Base-by-base conservation (phyloP, 2,797 vertebrate species). In the Monodelphis domestica region DNA sequence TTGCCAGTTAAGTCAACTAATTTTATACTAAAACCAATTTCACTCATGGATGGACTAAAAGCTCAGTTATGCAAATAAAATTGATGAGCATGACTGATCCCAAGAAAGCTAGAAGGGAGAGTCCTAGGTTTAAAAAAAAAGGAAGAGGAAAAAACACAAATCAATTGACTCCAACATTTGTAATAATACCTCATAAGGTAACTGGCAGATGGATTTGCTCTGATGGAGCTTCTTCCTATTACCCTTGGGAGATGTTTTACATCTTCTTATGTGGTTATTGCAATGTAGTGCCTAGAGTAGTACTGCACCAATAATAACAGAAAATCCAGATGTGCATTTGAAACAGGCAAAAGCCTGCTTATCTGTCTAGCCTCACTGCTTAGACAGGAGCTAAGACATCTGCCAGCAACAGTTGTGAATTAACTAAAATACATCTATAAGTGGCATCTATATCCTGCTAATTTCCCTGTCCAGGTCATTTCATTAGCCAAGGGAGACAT, bases 1-100 rank as follows among this genome's bases (percentile, higher is more conserved):
- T 97, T 97, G 95, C 97, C 98, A 97, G 98, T 98, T 98, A 98
- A 98, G 98, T 98, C 98, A 98, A 98, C 98, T 98, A 97, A 98
- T 98, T 98, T 98, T 97, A 97, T 97, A 95, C 98, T 98, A 97
- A 98, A 98, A 97, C 98, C 97, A 98, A 98, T 98, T 98, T 98
- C 98, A 98, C 98, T 98, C 98, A 97, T 98, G 98, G 97, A 50
- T 97, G 98, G 97, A 98, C 97, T 97, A 96, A 98, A 98, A 97
- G 98, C 97, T 97, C 96, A 28, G 96, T 98, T 97, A 98, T 91
- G 94, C 98, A 98, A 96, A 98, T 98, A 96, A 98, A 97, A 97
- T 91, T 94, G 97, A 98, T 78, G 96, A 96, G 97, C 88, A 0
- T 97, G 93, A 96, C 95, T 53, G 4, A 89, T 90, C 54, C 89